Base-by-base conservation (phyloP, 2,797 vertebrate genomes). In the Microchirus variegatus region DNA sequence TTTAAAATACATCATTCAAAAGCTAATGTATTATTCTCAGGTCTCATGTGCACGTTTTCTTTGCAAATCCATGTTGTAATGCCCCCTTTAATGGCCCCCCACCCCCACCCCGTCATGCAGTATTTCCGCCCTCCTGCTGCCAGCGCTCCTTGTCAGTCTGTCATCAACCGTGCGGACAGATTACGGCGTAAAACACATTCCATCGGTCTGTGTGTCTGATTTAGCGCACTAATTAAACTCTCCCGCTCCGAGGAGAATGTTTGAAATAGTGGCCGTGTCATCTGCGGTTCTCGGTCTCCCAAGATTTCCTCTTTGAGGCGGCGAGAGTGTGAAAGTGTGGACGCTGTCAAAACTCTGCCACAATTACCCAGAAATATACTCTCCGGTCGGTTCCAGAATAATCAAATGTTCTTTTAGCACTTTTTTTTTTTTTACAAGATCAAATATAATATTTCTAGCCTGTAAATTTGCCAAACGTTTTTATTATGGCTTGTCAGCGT, bases 221-320 rank as follows among this genome's bases (percentile, higher is more conserved):
- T 88, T 77, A 75, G 64, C 37, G 13, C 42, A 41, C 64, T 82
- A 79, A 87, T 82, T 75, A 64, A 67, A 90, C 77, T 70, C 70
- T 69, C 58, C 59, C 9, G 10, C 64, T 68, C 51, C 35, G 71
- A 69, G 59, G 59, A 53, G 48, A 26, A 63, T 16, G 59, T 79
- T 69, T 80, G 69, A 64, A 80, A 53, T 71, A 1, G 46, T n/a
- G 51, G 63, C 48, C 44, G 11, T 46, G 70, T 76, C 48, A 42
- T 52, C 17, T 57, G 67, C 26, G 40, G 22, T 59, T 57, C 66
- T 48, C 11, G n/a, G 10, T 54, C 42, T 58, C 63, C 68, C 41
- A 17, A 63, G 15, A 50, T 53, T 52, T 72, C 19, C 62, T 67
- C 50, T 60, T 53, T 62, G 48, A 65, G 46, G 60, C 59, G 53